Evolutionary conservation across 2,888 invertebrate species (phyloP), one percentile per base, ranked within the genome.

Genomic region (Drosophila borborema): DNA sequence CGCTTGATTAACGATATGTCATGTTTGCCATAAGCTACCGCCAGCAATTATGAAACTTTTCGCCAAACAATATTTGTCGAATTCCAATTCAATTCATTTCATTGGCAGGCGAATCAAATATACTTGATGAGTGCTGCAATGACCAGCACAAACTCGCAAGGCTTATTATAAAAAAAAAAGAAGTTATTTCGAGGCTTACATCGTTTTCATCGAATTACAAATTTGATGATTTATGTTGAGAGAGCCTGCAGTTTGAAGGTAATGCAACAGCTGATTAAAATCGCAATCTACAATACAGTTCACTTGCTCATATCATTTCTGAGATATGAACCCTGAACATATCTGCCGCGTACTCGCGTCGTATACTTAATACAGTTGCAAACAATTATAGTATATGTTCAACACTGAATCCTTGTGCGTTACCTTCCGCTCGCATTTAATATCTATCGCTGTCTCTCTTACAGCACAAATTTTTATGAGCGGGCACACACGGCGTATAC

Each of bases 1-100:
- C 83, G 81, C 90, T 87, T 86, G 88, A 85, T 87, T 89, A 85
- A 77, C 66, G 53, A 68, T 64, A 77, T 78, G 69, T 68, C 64
- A 65, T 88, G 59, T 80, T 80, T 69, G 66, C 78, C 73, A 64
- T 54, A 59, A 65, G 43, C 63, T 34, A 71, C 59, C 46, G 55
- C 48, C 40, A 49, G 23, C 84, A 83, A 75, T 84, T 84, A 81
- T 51, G 49, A 56, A 63, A 66, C 38, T 73, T 59, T 53, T 43
- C 16, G n/a, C 10, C 43, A 34, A 28, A 9, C n/a, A 56, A 46
- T 60, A 48, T 72, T 78, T 69, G 55, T 46, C 49, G 61, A 71
- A 60, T n/a, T 62, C 49, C 56, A 68, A 68, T 41, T 18, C 41
- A 69, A 54, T 69, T 53, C 23, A 9, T 41, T 67, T 8, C 12